Percentiles rank a stretch among this genome's conserved stretches.
These are phyloP conservation scores for Darevskia nairensis DNA, from an alignment of 2,797 vertebrate genomes.

Conservation along the genomic window DNA sequence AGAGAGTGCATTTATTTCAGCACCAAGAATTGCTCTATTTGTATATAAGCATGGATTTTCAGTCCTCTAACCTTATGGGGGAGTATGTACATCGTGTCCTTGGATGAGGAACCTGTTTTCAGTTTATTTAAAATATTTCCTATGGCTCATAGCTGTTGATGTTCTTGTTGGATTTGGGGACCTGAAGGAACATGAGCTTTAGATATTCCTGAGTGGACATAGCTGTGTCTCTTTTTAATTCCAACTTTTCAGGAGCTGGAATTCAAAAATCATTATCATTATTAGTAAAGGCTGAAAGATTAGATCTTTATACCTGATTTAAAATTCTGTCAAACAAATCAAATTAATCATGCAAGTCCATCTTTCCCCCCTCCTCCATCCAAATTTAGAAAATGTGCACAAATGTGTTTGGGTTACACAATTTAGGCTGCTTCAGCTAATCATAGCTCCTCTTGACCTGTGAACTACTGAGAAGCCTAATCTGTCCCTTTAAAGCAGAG, in stretches of 20 bases:
- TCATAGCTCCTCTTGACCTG: not conserved
- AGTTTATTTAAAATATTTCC: conserved; percentile 20
- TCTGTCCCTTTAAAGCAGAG: not conserved
- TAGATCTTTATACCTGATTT: not conserved
- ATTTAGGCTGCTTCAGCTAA: not conserved
- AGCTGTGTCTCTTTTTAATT: not conserved
- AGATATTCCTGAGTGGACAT: not conserved
- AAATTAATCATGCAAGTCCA: not conserved
- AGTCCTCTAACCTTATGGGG: not conserved
- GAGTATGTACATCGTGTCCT: conserved; percentile 1
- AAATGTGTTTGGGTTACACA: not conserved
- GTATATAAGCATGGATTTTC: not conserved
- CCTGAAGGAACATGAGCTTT: not conserved
- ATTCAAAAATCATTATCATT: not conserved
- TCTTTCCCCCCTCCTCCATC: too few relatives aligned
- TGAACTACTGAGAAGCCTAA: not conserved
- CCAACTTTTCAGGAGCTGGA: not conserved
- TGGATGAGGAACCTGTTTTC: conserved; percentile 9
- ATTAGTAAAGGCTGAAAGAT: not conserved
- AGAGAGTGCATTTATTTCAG: not conserved
- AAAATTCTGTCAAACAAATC: not conserved
- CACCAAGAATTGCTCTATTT: not conserved
- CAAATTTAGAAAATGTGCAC: not conserved
- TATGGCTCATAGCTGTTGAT: not conserved
- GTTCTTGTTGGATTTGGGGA: not conserved